Evolutionary conservation across 2,888 invertebrate species (phyloP).

Genomic region (Lomographa bimaculata): DNA sequence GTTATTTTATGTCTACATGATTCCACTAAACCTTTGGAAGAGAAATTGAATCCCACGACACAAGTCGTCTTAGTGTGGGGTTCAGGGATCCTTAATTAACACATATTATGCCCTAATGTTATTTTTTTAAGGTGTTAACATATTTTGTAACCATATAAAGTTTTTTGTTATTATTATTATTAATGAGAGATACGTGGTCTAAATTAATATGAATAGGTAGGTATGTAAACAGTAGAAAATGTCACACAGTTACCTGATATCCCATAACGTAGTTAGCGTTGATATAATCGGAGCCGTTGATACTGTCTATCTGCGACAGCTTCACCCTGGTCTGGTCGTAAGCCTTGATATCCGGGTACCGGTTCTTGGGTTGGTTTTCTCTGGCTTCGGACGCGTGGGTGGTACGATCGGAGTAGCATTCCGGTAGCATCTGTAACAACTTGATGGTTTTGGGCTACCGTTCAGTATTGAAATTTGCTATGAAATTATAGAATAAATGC

Average conservation of each 20-base stretch:
- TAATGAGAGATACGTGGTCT: too few species aligned
- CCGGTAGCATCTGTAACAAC: conserved; percentile 88
- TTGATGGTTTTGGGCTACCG: conserved; percentile 32
- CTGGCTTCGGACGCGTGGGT: conserved; percentile 93
- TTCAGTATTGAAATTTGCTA: conserved; percentile 11
- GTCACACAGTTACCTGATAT: conserved; percentile 90
- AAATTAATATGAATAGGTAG: too few species aligned
- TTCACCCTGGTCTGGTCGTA: conserved; percentile 96
- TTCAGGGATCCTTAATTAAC: too few species aligned
- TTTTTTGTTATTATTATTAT: too few species aligned
- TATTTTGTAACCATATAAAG: too few species aligned
- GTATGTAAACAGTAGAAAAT: too few species aligned
- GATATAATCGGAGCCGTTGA: conserved; percentile 94
- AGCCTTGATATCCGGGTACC: conserved; percentile 96
- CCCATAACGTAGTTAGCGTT: conserved; percentile 96
- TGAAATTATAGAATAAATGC: conserved; percentile 1
- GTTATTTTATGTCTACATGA: too few species aligned
- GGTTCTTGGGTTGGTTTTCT: conserved; percentile 94
- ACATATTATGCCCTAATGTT: too few species aligned
- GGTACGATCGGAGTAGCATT: conserved; percentile 93
- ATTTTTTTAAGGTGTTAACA: too few species aligned
- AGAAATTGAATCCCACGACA: too few species aligned
- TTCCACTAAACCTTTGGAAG: too few species aligned
- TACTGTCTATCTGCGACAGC: conserved; percentile 89
- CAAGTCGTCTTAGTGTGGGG: too few species aligned